These are phyloP conservation scores for Theonella swinhoei DNA, from an alignment of 37 sponge, comb jelly and placozoan genomes.

Conservation along the genomic window DNA sequence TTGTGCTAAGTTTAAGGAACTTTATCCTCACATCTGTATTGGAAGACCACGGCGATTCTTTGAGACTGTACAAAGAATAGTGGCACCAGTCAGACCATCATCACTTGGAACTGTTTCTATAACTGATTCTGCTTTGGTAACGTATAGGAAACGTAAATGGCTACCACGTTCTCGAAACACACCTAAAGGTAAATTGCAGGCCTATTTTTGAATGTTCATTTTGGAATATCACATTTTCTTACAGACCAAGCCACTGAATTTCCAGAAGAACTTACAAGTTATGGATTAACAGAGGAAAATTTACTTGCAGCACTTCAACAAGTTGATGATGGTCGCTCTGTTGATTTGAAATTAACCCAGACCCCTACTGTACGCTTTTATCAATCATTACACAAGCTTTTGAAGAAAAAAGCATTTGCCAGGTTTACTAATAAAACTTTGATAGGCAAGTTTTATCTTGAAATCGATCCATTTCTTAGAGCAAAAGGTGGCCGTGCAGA, in stretches of 20 bases:
- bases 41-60: slow-evolving; percentile 15
- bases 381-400: slow-evolving; percentile 22
- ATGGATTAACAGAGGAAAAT: slow-evolving; percentile 10
- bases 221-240: background rate
- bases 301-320: background rate
- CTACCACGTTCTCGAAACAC: slow-evolving; percentile 9
- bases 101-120: slow-evolving; percentile 11
- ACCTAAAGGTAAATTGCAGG: no score
- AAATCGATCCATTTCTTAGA: slow-evolving; percentile 17
- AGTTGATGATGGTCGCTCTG: background rate
- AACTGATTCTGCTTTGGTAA: slow-evolving; percentile 23
- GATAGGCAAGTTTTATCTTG: slow-evolving; percentile 36
- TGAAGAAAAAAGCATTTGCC: slow-evolving; percentile 1
- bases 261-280: slow-evolving; percentile 4
- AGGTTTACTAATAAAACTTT: slow-evolving; percentile 20
- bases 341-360: background rate
- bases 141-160: slow-evolving; percentile 27
- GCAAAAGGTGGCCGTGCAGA: slow-evolving; percentile 16
- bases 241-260: background rate
- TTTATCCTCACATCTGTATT: slow-evolving; percentile 9
- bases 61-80: slow-evolving; percentile 18
- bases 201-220: background rate
- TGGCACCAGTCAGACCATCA: slow-evolving; percentile 36
- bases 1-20: background rate
- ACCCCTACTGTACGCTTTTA: slow-evolving; percentile 43